phyloP scores from a whole-genome alignment of 2,888 invertebrate genomes.

The Leucania comma region DNA sequence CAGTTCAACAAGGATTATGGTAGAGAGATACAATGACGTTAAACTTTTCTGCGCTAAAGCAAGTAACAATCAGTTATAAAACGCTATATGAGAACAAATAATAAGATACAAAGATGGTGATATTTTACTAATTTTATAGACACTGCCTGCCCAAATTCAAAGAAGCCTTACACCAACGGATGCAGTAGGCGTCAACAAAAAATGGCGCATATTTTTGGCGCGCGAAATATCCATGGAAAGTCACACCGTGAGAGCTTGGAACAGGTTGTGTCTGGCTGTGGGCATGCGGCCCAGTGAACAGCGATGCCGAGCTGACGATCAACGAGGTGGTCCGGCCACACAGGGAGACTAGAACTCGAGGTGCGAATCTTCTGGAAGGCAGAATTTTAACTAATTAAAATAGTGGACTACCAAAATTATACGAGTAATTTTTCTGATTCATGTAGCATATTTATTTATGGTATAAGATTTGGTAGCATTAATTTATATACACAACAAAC shows the following conservation, averaged over 20 bases:
- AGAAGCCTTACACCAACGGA: constrained; percentile 67
- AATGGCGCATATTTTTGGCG: constrained; percentile 65
- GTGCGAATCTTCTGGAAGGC: constrained; percentile 19
- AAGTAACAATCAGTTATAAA: too few species aligned
- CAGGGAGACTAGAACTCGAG: constrained; percentile 67
- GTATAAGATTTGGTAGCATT: too few species aligned
- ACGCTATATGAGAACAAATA: too few species aligned
- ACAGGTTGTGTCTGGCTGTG: constrained; percentile 64
- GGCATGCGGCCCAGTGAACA: constrained; percentile 80
- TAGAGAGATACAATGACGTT: too few species aligned
- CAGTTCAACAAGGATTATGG: too few species aligned
- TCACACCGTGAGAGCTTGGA: constrained; percentile 69
- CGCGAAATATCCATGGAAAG: constrained; percentile 65
- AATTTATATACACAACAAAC: too few species aligned
- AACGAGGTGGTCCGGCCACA: constrained; percentile 77
- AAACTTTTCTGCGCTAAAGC: too few species aligned
- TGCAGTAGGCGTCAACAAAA: constrained; percentile 64
- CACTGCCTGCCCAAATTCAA: constrained; percentile 27
- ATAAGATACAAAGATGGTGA: neutral
- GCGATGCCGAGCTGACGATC: constrained; percentile 74
- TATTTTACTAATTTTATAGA: neutral
- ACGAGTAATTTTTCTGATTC: neutral
- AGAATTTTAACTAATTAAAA: too few species aligned
- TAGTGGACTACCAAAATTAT: too few species aligned
- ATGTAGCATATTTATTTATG: neutral